Evolutionary conservation across 2,113 vertebrate genomes (phyloP).

Genomic region (Chaenogobius annularis): DNA sequence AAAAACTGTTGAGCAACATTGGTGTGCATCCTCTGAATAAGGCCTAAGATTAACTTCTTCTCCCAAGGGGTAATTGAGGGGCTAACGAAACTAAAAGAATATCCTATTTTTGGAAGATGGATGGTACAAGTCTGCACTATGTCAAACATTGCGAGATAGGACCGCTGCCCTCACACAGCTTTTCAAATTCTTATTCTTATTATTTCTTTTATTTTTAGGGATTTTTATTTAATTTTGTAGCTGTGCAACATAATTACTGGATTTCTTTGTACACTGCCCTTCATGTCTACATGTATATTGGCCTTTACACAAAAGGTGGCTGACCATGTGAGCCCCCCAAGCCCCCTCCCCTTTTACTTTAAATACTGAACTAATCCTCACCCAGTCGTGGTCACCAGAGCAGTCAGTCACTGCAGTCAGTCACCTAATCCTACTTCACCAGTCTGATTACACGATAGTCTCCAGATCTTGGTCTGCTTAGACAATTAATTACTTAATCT

Average conservation of each 20-base stretch:
- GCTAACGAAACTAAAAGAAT: neutral
- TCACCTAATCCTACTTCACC: slow-evolving; percentile 63
- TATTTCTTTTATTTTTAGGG: neutral
- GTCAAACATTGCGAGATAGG: neutral
- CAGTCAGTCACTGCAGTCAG: slow-evolving; percentile 57
- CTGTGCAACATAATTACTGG: neutral
- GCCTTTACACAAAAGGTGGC: slow-evolving; percentile 19
- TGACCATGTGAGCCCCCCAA: slow-evolving; percentile 10
- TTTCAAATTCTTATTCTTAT: neutral
- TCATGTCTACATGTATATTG: neutral
- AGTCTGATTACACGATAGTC: slow-evolving; percentile 35
- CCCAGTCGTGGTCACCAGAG: slow-evolving; percentile 52
- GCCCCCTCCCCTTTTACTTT: slow-evolving; percentile 53
- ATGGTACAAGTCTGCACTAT: neutral
- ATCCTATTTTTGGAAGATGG: neutral
- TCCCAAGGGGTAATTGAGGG: neutral
- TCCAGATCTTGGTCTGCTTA: slow-evolving; percentile 30
- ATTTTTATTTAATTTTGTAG: neutral
- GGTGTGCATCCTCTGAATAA: neutral
- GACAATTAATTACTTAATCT: slow-evolving; percentile 38
- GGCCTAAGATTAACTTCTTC: neutral
- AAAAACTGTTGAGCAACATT: too few relatives aligned
- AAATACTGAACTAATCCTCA: slow-evolving; percentile 74
- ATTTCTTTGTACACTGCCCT: neutral
- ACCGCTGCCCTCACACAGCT: neutral